Evolutionary conservation across 2,113 vertebrate genomes (phyloP).

Genomic region (Rhynchopsitta pachyrhyncha): DNA sequence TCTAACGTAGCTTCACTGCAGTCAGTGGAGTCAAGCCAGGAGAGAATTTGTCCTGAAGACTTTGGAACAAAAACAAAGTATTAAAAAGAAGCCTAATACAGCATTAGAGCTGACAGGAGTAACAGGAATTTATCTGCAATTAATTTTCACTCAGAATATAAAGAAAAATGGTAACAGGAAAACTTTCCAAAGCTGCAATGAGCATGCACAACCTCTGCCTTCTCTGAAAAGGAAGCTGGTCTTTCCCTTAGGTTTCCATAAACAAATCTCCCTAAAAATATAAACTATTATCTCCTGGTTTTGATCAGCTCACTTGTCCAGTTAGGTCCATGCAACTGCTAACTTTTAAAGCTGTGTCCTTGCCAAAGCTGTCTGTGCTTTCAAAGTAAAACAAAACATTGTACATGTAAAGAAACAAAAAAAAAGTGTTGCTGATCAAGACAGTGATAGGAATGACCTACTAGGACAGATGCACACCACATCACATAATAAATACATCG

Average conservation of each 20-base stretch:
- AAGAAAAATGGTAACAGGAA: background rate
- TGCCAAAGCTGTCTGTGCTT: background rate
- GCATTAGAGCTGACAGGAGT: background rate
- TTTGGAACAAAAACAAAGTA: background rate
- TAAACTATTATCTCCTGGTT: background rate
- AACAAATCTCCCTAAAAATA: background rate
- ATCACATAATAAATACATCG: constrained; percentile 11
- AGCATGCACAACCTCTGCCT: background rate
- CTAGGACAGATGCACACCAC: constrained; percentile 18
- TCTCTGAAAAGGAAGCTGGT: background rate
- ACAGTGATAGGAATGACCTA: background rate
- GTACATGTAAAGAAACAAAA: background rate
- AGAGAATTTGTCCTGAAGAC: background rate
- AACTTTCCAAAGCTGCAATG: background rate
- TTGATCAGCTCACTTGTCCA: background rate
- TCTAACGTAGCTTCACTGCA: background rate
- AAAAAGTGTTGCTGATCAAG: background rate
- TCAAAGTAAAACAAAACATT: background rate
- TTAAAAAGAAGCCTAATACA: constrained; percentile 3
- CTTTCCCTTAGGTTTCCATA: background rate
- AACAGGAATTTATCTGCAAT: background rate
- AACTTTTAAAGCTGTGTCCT: background rate
- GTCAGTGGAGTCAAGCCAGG: background rate
- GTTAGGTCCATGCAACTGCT: background rate
- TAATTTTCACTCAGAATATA: background rate